A percentile compares a stretch with the other conserved stretches of the same genome.
Conservation (phyloP, 2,113 vertebrate genomes). For the Tychaedon coryphoeus region DNA sequence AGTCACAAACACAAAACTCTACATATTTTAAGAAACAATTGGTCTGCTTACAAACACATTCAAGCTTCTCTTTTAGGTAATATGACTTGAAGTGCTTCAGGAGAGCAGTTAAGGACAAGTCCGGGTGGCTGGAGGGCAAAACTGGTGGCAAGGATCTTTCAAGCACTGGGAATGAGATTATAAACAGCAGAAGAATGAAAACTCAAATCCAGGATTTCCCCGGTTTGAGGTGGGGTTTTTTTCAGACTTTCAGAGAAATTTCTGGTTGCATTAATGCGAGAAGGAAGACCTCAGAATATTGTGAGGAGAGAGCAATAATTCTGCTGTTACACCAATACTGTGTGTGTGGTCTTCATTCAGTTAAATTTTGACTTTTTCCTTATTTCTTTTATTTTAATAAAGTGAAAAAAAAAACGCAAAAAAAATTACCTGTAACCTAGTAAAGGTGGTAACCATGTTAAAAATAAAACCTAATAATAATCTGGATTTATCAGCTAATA, state of each 20-base stretch:
- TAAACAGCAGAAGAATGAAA: background rate
- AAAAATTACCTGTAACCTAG: rapidly evolving
- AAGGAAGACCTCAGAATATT: background rate
- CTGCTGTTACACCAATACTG: background rate
- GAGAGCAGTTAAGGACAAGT: background rate
- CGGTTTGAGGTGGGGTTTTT: rapidly evolving
- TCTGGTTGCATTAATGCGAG: background rate
- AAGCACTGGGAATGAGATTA: background rate
- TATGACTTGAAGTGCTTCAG: background rate
- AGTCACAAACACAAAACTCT: background rate
- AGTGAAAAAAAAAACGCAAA: background rate
- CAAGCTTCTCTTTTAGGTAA: background rate
- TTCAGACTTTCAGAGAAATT: background rate
- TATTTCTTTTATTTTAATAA: background rate
- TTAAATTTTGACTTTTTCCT: background rate
- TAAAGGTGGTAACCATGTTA: background rate
- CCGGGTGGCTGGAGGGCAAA: background rate
- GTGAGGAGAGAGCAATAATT: background rate
- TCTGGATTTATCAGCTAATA: background rate
- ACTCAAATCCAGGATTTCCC: background rate
- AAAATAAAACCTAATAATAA: background rate
- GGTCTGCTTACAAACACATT: background rate
- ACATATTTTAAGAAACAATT: background rate
- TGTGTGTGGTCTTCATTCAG: background rate
- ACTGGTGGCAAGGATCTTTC: background rate